A percentile compares a stretch with the other conserved stretches of the same genome.
These are phyloP conservation scores for Hymenochirus boettgeri DNA, from an alignment of 2,113 vertebrate species.

Conservation along the genomic window DNA sequence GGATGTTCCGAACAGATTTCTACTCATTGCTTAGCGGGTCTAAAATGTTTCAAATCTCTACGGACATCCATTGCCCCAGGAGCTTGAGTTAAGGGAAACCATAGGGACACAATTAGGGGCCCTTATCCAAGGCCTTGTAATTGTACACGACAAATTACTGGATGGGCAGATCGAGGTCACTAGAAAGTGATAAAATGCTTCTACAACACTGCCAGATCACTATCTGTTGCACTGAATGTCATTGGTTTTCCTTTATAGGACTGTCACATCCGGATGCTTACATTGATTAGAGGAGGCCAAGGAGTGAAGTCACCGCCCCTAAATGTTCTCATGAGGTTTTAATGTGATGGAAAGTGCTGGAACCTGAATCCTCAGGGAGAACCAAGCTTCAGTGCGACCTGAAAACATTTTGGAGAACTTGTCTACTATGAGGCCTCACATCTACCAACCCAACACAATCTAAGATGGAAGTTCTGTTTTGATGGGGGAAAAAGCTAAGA, in stretches of 20 bases:
- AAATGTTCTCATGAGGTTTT: slow-evolving; percentile 54
- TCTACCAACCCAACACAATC: neutral
- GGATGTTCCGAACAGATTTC: too few relatives aligned
- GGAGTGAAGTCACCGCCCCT: slow-evolving; percentile 57
- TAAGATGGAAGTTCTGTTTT: neutral
- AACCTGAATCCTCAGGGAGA: slow-evolving; percentile 43
- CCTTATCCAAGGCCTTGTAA: too few relatives aligned
- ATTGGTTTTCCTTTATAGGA: slow-evolving; percentile 49
- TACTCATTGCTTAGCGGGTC: too few relatives aligned
- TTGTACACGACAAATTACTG: too few relatives aligned
- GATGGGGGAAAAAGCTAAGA: neutral
- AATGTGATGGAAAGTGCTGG: slow-evolving; percentile 69
- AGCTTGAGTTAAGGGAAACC: too few relatives aligned
- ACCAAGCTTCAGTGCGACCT: slow-evolving; percentile 58
- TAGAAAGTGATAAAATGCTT: too few relatives aligned
- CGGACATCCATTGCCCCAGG: too few relatives aligned
- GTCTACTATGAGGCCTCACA: slow-evolving; percentile 44
- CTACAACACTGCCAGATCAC: too few relatives aligned
- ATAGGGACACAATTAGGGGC: too few relatives aligned
- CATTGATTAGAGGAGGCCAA: slow-evolving; percentile 54
- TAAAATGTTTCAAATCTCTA: too few relatives aligned
- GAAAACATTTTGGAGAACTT: slow-evolving; percentile 46
- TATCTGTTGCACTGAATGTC: too few relatives aligned
- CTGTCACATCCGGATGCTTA: slow-evolving; percentile 55
- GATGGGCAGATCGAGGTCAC: too few relatives aligned